Conservation (phyloP, 2,888 invertebrate species). For the Pseudococcus viburni region DNA sequence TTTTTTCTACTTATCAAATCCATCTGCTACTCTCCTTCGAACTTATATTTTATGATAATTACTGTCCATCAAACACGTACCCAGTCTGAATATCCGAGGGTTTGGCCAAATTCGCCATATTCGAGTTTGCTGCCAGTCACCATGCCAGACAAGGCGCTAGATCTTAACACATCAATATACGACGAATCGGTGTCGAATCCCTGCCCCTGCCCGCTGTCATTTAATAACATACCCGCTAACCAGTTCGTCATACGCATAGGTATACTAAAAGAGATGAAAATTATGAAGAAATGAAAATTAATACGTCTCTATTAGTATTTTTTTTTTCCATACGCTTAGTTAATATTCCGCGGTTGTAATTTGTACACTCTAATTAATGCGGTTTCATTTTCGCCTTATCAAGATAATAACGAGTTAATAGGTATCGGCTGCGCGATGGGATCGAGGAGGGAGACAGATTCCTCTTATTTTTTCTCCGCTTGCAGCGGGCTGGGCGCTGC, state of each 20-base stretch:
- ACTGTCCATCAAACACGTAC: too few relatives aligned
- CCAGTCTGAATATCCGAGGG: too few relatives aligned
- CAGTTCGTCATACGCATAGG: not conserved
- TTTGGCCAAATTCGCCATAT: too few relatives aligned
- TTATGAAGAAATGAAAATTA: slow-evolving; percentile 41
- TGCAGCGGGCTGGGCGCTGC: not conserved
- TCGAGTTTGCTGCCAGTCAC: not conserved
- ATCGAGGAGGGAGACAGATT: not conserved
- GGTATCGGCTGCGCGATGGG: not conserved
- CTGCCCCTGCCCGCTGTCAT: not conserved
- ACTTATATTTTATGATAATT: too few relatives aligned
- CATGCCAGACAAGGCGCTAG: not conserved
- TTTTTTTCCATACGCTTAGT: slow-evolving; percentile 17
- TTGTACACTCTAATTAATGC: slow-evolving; percentile 63
- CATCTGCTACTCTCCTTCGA: too few relatives aligned
- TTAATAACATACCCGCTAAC: not conserved
- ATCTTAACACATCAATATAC: not conserved
- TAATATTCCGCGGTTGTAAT: slow-evolving; percentile 48
- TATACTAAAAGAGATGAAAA: slow-evolving; percentile 1
- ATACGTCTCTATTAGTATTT: slow-evolving; percentile 45
- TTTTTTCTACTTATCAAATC: too few relatives aligned
- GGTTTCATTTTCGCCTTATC: slow-evolving; percentile 51
- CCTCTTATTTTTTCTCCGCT: slow-evolving; percentile 2
- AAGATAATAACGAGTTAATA: slow-evolving; percentile 47
- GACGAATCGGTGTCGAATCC: not conserved